Conservation (phyloP, 2,888 invertebrate genomes). For the Allacma fusca region DNA sequence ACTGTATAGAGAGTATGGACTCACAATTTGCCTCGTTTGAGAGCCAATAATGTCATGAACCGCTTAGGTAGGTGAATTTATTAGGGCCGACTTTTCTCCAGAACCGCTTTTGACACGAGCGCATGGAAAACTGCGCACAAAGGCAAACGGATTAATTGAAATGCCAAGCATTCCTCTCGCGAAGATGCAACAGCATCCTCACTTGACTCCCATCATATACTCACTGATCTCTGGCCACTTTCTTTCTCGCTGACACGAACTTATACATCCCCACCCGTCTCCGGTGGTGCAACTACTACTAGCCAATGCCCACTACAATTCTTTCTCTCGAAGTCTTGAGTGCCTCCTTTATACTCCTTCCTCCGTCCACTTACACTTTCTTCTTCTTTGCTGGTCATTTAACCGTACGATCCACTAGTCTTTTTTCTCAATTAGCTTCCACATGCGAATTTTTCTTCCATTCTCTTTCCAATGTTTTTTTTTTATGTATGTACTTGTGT, state of each 20-base stretch:
- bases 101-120: constrained; percentile 49
- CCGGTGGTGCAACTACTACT: not conserved
- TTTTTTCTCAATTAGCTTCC: constrained; percentile 32
- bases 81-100: constrained; percentile 51
- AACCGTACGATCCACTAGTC: not conserved
- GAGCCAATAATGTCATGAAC: constrained; percentile 57
- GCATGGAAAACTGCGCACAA: constrained; percentile 55
- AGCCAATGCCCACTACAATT: constrained; percentile 20
- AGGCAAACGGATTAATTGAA: constrained; percentile 62
- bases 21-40: constrained; percentile 49
- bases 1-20: constrained; percentile 42
- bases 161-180: constrained; percentile 62
- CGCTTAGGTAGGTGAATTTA: constrained; percentile 56
- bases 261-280: not conserved
- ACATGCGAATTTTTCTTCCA: not conserved
- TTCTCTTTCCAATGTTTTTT: not conserved
- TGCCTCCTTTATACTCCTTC: not conserved
- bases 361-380: constrained; percentile 3
- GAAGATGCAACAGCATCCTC: constrained; percentile 52
- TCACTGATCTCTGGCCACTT: constrained; percentile 35
- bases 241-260: constrained; percentile 22
- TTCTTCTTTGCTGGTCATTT: constrained; percentile 14
- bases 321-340: not conserved
- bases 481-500: not conserved
- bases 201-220: constrained; percentile 41